Evolutionary conservation across 92 coral and sea anemone species (phyloP), one percentile per base, ranked within the genome.

Genomic region (Isaurus tuberculatus): DNA sequence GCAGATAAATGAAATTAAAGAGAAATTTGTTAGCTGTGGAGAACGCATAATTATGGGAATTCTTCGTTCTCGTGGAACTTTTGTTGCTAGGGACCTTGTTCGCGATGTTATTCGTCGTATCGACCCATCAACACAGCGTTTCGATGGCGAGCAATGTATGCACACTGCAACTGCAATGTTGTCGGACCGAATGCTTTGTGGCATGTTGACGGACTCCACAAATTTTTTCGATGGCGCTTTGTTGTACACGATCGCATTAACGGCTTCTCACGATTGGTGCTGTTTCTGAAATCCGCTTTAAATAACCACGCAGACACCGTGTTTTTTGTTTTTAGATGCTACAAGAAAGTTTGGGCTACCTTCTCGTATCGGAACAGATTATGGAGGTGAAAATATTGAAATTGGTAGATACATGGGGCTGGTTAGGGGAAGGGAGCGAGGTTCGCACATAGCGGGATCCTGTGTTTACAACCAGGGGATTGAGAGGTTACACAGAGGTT

Each of bases 11-110:
- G 83, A 84, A 0, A 31, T 82, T 0, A 89, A 89, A 42, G 80
- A 27, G 0, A n/a, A 53, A 17, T 80, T 8, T 64, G 79, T 13
- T 7, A 64, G 65, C 19, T 81, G 85, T 68, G 88, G 92, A 15
- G 92, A 86, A 37, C 80, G 90, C 22, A 89, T 89, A 88, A 83
- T 86, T 0, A 37, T 86, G 0, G 90, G 90, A 3, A 75, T 86
- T 22, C 84, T 89, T 5, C 60, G 84, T 37, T 33, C 89, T 22
- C 40, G 82, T 16, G n/a, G n/a, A n/a, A n/a, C n/a, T n/a, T n/a
- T n/a, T n/a, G n/a, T n/a, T n/a, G n/a, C n/a, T n/a, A n/a, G n/a
- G n/a, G n/a, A n/a, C n/a, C n/a, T n/a, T n/a, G n/a, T n/a, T n/a
- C n/a, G n/a, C n/a, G n/a, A n/a, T n/a, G n/a, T n/a, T n/a, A n/a